Evolutionary conservation across 1,140 invertebrate genomes (phyloP).

Genomic region (Chironomus striatipennis): DNA sequence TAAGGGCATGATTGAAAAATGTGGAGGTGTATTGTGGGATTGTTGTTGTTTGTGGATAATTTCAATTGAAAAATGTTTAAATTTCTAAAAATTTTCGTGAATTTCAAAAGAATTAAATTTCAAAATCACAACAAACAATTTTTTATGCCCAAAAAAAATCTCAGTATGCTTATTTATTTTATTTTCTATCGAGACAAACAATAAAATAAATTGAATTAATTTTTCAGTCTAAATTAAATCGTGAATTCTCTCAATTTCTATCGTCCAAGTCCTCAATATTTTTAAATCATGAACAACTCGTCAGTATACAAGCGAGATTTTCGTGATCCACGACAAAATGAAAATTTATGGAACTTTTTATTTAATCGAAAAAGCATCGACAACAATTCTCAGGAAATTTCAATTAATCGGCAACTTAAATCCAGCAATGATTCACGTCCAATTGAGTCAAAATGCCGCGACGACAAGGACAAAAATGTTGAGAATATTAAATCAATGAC

Average conservation of each 20-base stretch:
- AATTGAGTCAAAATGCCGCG: background rate
- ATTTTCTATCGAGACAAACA: too few relatives aligned
- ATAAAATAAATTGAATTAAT: background rate
- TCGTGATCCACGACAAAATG: background rate
- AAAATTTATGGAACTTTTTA: background rate
- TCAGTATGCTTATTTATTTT: too few relatives aligned
- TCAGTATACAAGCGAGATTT: background rate
- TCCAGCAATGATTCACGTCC: background rate
- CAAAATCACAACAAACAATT: too few relatives aligned
- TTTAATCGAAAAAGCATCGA: background rate
- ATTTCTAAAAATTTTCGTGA: too few relatives aligned
- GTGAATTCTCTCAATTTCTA: background rate
- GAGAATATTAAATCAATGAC: background rate
- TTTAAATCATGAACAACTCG: background rate
- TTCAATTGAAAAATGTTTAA: too few relatives aligned
- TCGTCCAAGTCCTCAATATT: too few relatives aligned
- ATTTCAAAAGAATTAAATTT: too few relatives aligned
- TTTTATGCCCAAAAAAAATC: background rate
- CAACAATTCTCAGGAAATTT: background rate
- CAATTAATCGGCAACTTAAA: background rate
- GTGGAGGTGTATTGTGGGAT: too few relatives aligned
- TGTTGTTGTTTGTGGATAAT: too few relatives aligned
- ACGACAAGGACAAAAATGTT: background rate
- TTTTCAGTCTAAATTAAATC: background rate
- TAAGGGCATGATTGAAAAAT: too few relatives aligned